phyloP scores from a whole-genome alignment of 2,113 vertebrate species.

The Gracilinanus agilis region DNA sequence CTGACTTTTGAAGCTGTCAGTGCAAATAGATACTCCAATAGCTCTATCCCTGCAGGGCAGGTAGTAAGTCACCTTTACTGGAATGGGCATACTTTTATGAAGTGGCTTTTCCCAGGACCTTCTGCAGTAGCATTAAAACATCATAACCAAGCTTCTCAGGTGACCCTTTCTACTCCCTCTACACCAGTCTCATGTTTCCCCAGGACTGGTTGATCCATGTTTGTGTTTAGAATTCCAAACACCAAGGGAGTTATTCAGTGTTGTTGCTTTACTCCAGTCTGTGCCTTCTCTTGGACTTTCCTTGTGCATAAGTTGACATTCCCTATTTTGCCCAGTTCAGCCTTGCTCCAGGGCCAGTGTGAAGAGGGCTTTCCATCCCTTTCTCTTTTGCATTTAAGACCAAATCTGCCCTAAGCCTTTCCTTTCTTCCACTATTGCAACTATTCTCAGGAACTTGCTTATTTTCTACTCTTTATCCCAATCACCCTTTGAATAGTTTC shows the following conservation, averaged over 20 bases:
- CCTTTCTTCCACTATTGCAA: neutral
- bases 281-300: neutral
- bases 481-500: neutral
- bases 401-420: neutral
- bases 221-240: neutral
- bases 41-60: neutral
- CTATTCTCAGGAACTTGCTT: neutral
- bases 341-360: neutral
- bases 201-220: neutral
- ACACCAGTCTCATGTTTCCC: neutral
- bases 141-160: neutral
- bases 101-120: neutral
- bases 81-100: neutral
- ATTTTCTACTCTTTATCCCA: neutral
- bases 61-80: neutral
- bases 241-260: neutral
- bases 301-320: neutral
- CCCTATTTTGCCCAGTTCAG: neutral
- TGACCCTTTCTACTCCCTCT: neutral
- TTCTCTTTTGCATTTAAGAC: neutral
- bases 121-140: neutral
- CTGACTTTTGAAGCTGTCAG: conserved; percentile 33
- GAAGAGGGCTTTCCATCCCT: neutral
- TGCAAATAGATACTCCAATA: neutral
- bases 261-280: neutral